These are phyloP conservation scores for Esox niger DNA, from an alignment of 2,113 vertebrate species.

Conservation along the genomic window DNA sequence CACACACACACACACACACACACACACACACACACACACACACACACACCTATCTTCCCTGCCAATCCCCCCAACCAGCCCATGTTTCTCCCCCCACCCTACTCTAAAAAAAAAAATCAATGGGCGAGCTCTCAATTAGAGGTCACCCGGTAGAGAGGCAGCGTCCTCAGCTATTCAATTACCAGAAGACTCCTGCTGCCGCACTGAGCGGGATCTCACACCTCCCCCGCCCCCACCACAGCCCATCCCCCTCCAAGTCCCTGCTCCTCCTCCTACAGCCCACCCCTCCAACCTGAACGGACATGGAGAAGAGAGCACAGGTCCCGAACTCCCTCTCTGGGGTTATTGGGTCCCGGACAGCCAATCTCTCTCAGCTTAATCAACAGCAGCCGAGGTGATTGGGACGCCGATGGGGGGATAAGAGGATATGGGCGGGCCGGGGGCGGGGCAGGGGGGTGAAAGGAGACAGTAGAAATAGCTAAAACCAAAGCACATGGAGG, in stretches of 20 bases:
- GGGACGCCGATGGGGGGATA: not conserved
- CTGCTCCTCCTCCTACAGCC: not conserved
- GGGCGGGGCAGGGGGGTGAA: not conserved
- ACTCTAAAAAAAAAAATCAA: constrained; percentile 66
- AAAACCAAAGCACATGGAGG: not conserved
- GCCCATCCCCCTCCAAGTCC: not conserved
- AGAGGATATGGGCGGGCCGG: not conserved
- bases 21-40: too few species aligned
- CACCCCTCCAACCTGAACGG: not conserved
- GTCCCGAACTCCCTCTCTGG: not conserved
- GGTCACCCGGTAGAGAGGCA: constrained; percentile 61
- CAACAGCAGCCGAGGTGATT: constrained; percentile 2
- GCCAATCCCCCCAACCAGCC: not conserved
- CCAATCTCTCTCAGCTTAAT: constrained; percentile 15
- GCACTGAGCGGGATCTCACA: constrained; percentile 9
- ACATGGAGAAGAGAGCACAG: not conserved
- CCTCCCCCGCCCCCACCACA: not conserved
- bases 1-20: constrained; percentile 14
- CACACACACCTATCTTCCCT: not conserved
- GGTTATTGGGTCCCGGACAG: constrained; percentile 12
- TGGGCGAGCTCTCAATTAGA: constrained; percentile 68
- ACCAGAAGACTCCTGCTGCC: constrained; percentile 61
- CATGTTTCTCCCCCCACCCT: not conserved
- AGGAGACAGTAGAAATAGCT: not conserved
- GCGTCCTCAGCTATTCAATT: constrained; percentile 72